A percentile compares a stretch with the other conserved stretches of the same genome.
Evolutionary conservation across 2,113 vertebrate genomes (phyloP).

Genomic region (Tamias sibiricus): DNA sequence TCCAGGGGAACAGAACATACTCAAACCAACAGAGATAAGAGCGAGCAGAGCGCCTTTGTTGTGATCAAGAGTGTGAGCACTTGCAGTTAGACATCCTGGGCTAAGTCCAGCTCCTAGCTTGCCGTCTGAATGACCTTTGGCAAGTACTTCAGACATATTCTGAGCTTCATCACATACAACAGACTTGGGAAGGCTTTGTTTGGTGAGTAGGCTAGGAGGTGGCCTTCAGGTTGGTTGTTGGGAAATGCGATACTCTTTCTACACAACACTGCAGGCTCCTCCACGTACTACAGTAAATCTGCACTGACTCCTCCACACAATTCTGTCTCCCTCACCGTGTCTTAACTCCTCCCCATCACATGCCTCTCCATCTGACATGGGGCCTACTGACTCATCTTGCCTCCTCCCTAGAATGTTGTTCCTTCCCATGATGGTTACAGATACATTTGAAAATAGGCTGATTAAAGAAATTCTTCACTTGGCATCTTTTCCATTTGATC

Average conservation of each 20-base stretch:
- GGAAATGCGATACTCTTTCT: not conserved
- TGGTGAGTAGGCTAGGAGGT: not conserved
- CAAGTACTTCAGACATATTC: not conserved
- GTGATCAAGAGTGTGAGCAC: not conserved
- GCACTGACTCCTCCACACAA: not conserved
- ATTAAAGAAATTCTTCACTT: too few relatives aligned
- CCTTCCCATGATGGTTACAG: too few relatives aligned
- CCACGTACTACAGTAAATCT: not conserved
- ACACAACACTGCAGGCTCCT: not conserved
- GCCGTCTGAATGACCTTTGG: not conserved
- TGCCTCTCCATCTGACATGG: not conserved
- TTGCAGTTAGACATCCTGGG: not conserved
- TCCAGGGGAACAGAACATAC: not conserved
- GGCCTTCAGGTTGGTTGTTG: not conserved
- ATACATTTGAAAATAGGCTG: too few relatives aligned
- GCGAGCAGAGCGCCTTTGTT: not conserved
- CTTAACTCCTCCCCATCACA: not conserved
- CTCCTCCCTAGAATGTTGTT: not conserved
- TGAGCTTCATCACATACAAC: not conserved
- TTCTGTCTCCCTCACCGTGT: not conserved
- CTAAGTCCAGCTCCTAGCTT: not conserved
- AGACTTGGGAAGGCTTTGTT: not conserved
- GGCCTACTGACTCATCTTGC: not conserved
- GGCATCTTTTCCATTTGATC: not conserved
- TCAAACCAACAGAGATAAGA: not conserved